Evolutionary conservation across 2,888 invertebrate genomes (phyloP).

Genomic region (Aromia moschata): DNA sequence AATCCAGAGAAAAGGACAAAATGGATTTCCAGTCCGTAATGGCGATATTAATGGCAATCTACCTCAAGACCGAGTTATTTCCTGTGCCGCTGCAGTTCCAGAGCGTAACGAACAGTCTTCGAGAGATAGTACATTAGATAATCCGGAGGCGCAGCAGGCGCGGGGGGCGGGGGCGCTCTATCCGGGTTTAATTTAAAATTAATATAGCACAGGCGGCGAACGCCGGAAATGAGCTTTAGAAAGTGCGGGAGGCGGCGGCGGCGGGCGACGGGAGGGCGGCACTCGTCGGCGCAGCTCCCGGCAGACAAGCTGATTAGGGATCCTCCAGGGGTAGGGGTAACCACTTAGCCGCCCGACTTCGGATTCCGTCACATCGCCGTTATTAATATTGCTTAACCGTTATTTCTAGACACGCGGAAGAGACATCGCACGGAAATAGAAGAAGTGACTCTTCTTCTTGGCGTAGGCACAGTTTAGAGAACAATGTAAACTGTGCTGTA

Average conservation of each 20-base stretch:
- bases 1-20: conserved; percentile 46
- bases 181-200: conserved; percentile 76
- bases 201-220: conserved; percentile 74
- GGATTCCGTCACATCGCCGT: conserved; percentile 9
- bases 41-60: conserved; percentile 60
- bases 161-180: conserved; percentile 60
- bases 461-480: too few species aligned
- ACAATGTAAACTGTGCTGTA: too few species aligned
- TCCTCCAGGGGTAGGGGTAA: conserved; percentile 24
- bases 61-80: conserved; percentile 61
- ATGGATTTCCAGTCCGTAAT: conserved; percentile 56
- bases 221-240: conserved; percentile 76
- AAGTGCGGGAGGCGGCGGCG: conserved; percentile 51
- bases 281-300: conserved; percentile 35
- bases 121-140: conserved; percentile 58
- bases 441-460: too few species aligned
- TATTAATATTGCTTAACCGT: conserved; percentile 12
- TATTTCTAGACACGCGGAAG: too few species aligned
- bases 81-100: conserved; percentile 52
- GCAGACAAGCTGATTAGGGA: conserved; percentile 39
- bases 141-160: conserved; percentile 53
- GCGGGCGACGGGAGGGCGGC: conserved; percentile 35
- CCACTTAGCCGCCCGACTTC: conserved; percentile 23
- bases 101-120: conserved; percentile 49
- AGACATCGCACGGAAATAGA: too few species aligned